Evolutionary conservation across 2,113 vertebrate genomes (phyloP).

Genomic region (Struthio camelus): DNA sequence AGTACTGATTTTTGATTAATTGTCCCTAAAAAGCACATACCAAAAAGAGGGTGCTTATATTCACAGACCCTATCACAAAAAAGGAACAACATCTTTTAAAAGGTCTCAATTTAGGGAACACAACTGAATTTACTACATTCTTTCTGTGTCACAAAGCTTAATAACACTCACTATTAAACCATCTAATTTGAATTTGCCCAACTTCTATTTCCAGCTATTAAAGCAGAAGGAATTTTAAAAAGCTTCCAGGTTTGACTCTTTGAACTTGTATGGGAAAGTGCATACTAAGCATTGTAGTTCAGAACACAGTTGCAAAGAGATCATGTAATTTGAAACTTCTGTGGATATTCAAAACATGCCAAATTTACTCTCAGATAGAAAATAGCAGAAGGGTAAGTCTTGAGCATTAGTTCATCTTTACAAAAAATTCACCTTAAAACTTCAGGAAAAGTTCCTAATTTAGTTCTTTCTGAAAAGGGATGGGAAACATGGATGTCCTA

Average conservation of each 20-base stretch:
- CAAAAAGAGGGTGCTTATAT: background rate
- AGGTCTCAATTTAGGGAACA: background rate
- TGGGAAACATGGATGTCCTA: background rate
- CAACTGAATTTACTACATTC: background rate
- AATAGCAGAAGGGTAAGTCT: background rate
- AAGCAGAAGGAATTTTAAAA: conserved; percentile 13
- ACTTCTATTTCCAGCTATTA: background rate
- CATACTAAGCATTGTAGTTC: background rate
- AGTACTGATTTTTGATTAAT: background rate
- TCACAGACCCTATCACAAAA: background rate
- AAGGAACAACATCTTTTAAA: background rate
- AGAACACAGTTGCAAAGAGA: background rate
- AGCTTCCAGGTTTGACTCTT: background rate
- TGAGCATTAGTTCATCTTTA: background rate
- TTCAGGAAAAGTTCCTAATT: background rate
- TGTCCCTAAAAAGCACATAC: background rate
- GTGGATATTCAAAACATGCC: background rate
- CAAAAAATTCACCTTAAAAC: background rate
- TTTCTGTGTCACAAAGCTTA: background rate
- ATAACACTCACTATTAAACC: background rate
- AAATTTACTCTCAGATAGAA: background rate
- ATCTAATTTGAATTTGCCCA: background rate
- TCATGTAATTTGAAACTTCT: background rate
- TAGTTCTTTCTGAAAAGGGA: background rate
- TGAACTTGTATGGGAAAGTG: background rate